Evolutionary conservation across 2,888 invertebrate genomes (phyloP).

Genomic region (Xestia xanthographa): DNA sequence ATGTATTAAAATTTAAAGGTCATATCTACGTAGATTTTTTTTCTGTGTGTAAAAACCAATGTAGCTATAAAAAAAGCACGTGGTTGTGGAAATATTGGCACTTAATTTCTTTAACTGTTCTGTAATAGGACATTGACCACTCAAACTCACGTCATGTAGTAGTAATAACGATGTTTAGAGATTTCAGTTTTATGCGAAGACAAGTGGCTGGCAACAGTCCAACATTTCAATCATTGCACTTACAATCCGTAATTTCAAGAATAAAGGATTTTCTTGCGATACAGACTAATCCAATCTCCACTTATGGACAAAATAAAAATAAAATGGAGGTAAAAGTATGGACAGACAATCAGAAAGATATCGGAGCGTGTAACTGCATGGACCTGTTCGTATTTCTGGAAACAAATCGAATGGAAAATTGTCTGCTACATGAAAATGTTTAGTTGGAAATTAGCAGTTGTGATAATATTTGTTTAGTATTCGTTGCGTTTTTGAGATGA

Average conservation of each 20-base stretch:
- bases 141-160: slow-evolving; percentile 33
- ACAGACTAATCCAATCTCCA: slow-evolving; percentile 63
- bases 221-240: slow-evolving; percentile 53
- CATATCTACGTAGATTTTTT: not conserved
- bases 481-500: not conserved
- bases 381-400: slow-evolving; percentile 52
- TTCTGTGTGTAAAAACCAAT: not conserved
- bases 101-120: slow-evolving; percentile 21
- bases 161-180: slow-evolving; percentile 47
- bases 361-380: slow-evolving; percentile 65
- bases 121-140: slow-evolving; percentile 42
- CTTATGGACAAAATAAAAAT: slow-evolving; percentile 61
- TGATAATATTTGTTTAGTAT: slow-evolving; percentile 7
- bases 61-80: not conserved
- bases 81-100: not conserved
- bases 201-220: slow-evolving; percentile 47
- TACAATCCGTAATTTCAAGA: slow-evolving; percentile 43
- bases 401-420: slow-evolving; percentile 64
- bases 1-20: not conserved
- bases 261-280: slow-evolving; percentile 48
- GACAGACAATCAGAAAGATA: slow-evolving; percentile 64
- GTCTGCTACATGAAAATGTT: slow-evolving; percentile 46
- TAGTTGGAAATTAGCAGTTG: slow-evolving; percentile 41
- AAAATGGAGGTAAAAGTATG: slow-evolving; percentile 60
- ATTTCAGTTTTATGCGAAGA: slow-evolving; percentile 44